Evolutionary conservation across 1,140 invertebrate genomes (phyloP).

Genomic region (Hyles vespertilio): DNA sequence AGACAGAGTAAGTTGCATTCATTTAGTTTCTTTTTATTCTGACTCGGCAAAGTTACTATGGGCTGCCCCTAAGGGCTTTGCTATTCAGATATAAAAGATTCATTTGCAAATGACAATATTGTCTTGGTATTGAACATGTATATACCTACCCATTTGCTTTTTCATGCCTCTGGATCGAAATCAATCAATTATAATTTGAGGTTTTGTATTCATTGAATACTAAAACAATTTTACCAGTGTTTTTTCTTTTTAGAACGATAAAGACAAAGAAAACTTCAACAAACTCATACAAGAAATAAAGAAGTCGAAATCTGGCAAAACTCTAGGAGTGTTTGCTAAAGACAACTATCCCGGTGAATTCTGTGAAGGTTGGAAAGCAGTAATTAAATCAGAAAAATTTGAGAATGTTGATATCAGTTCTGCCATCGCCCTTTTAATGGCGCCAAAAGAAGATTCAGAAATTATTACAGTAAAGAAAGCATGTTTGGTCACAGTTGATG

Average conservation of each 20-base stretch:
- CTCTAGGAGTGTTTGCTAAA: constrained; percentile 94
- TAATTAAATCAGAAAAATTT: constrained; percentile 86
- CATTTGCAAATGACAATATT: too few relatives aligned
- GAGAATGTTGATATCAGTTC: constrained; percentile 93
- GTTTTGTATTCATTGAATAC: too few relatives aligned
- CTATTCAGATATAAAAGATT: too few relatives aligned
- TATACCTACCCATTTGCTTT: too few relatives aligned
- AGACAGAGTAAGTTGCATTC: constrained; percentile 85
- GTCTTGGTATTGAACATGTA: too few relatives aligned
- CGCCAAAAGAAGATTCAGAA: constrained; percentile 96
- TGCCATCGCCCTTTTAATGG: constrained; percentile 91
- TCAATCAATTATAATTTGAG: too few relatives aligned
- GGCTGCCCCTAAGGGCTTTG: too few relatives aligned
- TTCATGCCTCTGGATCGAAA: too few relatives aligned
- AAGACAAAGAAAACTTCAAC: constrained; percentile 95
- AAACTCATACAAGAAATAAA: constrained; percentile 92
- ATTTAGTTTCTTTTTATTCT: too few relatives aligned
- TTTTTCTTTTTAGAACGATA: constrained; percentile 85
- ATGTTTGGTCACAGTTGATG: constrained; percentile 92
- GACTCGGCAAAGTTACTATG: too few relatives aligned
- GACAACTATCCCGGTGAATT: constrained; percentile 96
- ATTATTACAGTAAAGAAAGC: constrained; percentile 96
- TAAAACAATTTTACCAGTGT: background rate
- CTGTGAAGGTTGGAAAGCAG: constrained; percentile 91
- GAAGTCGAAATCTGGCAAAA: constrained; percentile 92